phyloP scores from a whole-genome alignment of 2,888 invertebrate genomes.

The Lasioglossum malachurum region DNA sequence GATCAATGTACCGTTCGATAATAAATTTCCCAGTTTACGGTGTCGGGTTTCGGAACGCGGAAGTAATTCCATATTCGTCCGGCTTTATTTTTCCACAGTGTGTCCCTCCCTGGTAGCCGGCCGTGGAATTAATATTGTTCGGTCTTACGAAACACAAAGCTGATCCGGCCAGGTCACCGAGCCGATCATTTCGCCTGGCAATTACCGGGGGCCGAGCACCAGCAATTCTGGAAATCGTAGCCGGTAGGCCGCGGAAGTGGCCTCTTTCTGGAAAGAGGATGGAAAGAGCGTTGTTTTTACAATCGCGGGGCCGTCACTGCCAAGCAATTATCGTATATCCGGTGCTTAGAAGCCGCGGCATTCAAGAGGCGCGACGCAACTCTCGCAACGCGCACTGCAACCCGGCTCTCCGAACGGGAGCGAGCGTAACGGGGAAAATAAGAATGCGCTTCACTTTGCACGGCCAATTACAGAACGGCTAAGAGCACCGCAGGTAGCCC shows the following conservation, averaged over 20 bases:
- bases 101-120: neutral
- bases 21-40: constrained; percentile 4
- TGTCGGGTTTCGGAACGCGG: constrained; percentile 3
- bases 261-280: constrained; percentile 22
- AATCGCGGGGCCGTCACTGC: constrained; percentile 54
- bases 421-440: constrained; percentile 59
- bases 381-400: constrained; percentile 26
- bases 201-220: constrained; percentile 39
- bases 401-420: constrained; percentile 56
- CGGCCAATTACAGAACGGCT: constrained; percentile 71
- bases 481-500: constrained; percentile 57
- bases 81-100: constrained; percentile 6
- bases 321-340: constrained; percentile 73
- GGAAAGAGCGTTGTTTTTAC: constrained; percentile 59
- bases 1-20: neutral
- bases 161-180: constrained; percentile 18
- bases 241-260: constrained; percentile 39
- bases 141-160: neutral
- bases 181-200: constrained; percentile 58
- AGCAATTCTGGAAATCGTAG: constrained; percentile 54
- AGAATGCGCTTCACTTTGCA: constrained; percentile 68
- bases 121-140: neutral
- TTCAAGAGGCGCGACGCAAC: constrained; percentile 55
- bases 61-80: constrained; percentile 8
- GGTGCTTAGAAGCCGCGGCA: constrained; percentile 66